Base-by-base conservation (phyloP, 2,888 invertebrate species). In the Sminthurinus aureus region DNA sequence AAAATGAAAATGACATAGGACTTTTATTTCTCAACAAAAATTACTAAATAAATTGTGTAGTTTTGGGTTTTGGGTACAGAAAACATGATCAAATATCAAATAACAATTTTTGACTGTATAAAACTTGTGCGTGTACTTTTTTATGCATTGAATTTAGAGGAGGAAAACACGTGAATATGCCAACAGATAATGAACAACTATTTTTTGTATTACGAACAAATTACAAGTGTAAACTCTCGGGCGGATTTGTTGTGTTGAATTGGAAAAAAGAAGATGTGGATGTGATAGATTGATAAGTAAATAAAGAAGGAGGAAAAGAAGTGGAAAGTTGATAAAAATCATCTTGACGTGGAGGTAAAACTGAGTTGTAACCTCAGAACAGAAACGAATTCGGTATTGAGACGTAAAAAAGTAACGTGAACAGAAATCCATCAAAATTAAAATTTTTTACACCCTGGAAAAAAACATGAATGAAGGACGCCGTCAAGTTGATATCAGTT, bases 381-480 rank as follows among this genome's bases (percentile, higher is more conserved):
- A n/a, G n/a, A n/a, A n/a, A n/a, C n/a, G 38, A 78, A 64, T 78
- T 66, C 64, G 78, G 66, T 78, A 66, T 58, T 78, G 79, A 67
- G 67, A 67, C 24, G 38, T 38, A 75, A 75, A 38, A 38, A 38
- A 38, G 38, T 75, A 75, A 75, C 75, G 75, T 75, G 67, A 79
- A 69, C 64, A 66, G 79, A 69, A 79, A 79, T 79, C 79, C 67
- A 79, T 79, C 66, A 79, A 79, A 79, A 50, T 79, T 67, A 79
- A 66, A 24, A 79, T 79, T 79, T 38, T 79, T 79, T 79, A 79
- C 79, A 79, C 79, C 79, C 64, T 79, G 50, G 69, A 69, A 38
- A 69, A 51, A 69, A 79, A 79, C n/a, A 79, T 79, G 75, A 75
- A 79, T 79, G 79, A 79, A 79, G 79, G 79, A 79, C 26, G 79